Conservation (phyloP, 2,113 vertebrate genomes). For the Phalacrocorax aristotelis region DNA sequence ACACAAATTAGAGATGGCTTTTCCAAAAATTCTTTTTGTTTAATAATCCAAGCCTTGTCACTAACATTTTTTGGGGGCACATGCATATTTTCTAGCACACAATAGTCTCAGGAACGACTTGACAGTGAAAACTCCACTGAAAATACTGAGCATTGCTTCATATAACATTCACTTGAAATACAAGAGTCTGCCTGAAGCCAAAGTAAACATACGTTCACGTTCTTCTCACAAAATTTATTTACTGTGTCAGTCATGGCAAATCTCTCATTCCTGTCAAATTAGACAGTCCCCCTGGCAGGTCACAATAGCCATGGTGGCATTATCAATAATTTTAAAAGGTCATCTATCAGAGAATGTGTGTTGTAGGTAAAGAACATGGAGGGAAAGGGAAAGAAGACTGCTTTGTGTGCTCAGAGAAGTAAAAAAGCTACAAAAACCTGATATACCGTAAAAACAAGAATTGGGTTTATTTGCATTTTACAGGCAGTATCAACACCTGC, state of each 20-base stretch:
- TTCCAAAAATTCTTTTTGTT: background rate
- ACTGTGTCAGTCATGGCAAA: slow-evolving; percentile 19
- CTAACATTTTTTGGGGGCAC: background rate
- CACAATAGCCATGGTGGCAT: background rate
- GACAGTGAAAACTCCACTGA: background rate
- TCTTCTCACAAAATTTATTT: slow-evolving; percentile 40
- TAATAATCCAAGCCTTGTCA: background rate
- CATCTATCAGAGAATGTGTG: slow-evolving; percentile 18
- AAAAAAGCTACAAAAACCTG: background rate
- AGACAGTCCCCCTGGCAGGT: slow-evolving; percentile 41
- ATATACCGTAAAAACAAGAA: background rate
- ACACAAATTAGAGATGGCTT: background rate
- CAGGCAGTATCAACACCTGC: background rate
- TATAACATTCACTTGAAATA: background rate
- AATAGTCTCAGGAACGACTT: background rate
- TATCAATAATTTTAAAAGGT: slow-evolving; percentile 68
- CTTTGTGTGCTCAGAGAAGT: background rate
- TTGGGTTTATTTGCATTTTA: background rate
- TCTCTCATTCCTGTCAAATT: slow-evolving; percentile 50
- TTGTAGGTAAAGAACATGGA: slow-evolving; percentile 14
- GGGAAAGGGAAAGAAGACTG: background rate
- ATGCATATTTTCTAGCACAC: background rate
- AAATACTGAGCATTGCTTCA: background rate
- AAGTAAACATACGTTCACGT: background rate
- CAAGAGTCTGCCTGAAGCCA: slow-evolving; percentile 27